These are phyloP conservation scores for Hippoglossus hippoglossus DNA, from an alignment of 2,797 vertebrate species.

Conservation along the genomic window DNA sequence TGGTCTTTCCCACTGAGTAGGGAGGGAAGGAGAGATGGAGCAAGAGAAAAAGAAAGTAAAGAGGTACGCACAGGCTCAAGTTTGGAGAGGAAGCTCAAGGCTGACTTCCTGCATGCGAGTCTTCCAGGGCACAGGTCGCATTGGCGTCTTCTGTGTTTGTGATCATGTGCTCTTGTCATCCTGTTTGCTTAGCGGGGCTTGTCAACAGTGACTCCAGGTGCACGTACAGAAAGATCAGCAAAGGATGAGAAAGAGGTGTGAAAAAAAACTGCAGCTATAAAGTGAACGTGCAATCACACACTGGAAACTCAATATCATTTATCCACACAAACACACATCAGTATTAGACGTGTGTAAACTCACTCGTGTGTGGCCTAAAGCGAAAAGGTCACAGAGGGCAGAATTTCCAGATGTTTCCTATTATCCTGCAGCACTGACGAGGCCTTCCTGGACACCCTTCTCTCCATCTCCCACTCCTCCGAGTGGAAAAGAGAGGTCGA, in stretches of 20 bases:
- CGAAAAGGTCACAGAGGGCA: constrained; percentile 55
- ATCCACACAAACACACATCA: constrained; percentile 4
- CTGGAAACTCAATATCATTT: constrained; percentile 1
- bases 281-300: not conserved
- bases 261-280: not conserved
- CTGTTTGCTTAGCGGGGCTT: constrained; percentile 52
- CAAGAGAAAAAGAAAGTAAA: constrained; percentile 19
- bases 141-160: constrained; percentile 30
- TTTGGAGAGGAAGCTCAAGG: constrained; percentile 56
- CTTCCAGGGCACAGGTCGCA: constrained; percentile 40
- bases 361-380: constrained; percentile 68
- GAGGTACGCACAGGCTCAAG: constrained; percentile 35
- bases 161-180: constrained; percentile 42
- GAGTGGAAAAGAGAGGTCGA: constrained; percentile 37
- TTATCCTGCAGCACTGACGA: constrained; percentile 61
- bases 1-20: constrained; percentile 72
- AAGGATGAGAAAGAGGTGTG: not conserved
- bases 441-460: constrained; percentile 64
- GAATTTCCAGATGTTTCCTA: constrained; percentile 81
- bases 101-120: constrained; percentile 58
- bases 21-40: constrained; percentile 47
- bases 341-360: constrained; percentile 26
- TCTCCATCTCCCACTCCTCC: constrained; percentile 42
- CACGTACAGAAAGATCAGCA: constrained; percentile 35
- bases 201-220: constrained; percentile 47